These are phyloP conservation scores for Norana najaformis DNA, from an alignment of 2,888 invertebrate species.

Conservation along the genomic window DNA sequence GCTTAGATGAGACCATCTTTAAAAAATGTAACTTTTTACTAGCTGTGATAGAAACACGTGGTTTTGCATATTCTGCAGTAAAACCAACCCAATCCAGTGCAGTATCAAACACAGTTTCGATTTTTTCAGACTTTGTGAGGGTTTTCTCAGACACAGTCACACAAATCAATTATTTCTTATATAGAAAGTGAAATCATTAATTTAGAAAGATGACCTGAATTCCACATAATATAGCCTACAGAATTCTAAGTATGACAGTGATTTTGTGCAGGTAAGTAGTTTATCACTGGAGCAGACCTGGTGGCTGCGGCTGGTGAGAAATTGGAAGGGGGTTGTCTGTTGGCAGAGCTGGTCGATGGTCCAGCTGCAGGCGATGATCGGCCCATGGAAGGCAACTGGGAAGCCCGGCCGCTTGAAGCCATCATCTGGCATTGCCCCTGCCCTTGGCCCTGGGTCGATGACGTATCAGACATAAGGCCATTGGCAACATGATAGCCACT, in stretches of 20 bases:
- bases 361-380: background rate
- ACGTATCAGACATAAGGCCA: background rate
- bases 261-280: background rate
- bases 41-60: too few species aligned
- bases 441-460: background rate
- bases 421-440: background rate
- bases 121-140: too few species aligned
- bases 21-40: too few species aligned
- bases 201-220: background rate
- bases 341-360: background rate
- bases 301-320: slow-evolving; percentile 1
- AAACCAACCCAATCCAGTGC: too few species aligned
- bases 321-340: slow-evolving; percentile 17
- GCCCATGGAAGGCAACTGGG: background rate
- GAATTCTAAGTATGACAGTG: background rate
- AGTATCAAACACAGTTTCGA: too few species aligned
- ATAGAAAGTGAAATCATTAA: background rate
- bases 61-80: too few species aligned
- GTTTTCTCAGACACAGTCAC: too few species aligned
- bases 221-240: background rate
- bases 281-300: background rate
- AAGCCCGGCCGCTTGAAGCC: background rate
- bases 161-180: too few species aligned
- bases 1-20: too few species aligned
- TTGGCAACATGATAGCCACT: slow-evolving; percentile 13